Conservation (phyloP, 2,113 vertebrate genomes). For the Leucopsar rothschildi region DNA sequence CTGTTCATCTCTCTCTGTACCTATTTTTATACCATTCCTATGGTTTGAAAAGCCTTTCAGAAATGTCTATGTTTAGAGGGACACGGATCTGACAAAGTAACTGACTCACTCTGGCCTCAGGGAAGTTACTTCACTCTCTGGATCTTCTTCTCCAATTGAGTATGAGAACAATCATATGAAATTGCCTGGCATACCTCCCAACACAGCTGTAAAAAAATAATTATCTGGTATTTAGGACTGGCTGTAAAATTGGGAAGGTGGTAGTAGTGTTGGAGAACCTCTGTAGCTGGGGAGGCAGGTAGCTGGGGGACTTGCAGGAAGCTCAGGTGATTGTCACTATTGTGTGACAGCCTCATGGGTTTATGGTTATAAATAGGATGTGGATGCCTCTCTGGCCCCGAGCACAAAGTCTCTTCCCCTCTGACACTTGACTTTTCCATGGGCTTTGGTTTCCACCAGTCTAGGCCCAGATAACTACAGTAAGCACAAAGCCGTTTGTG, state of each 20-base stretch:
- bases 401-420: background rate
- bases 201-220: background rate
- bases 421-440: background rate
- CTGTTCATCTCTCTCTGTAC: background rate
- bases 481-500: background rate
- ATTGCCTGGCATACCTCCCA: background rate
- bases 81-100: background rate
- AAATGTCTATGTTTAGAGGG: background rate
- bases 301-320: background rate
- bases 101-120: constrained; percentile 31
- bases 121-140: constrained; percentile 40
- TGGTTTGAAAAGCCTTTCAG: background rate
- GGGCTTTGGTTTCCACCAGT: background rate
- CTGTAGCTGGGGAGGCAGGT: background rate
- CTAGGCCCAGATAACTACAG: background rate
- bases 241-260: background rate
- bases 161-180: background rate
- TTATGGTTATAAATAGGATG: background rate
- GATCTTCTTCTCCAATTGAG: background rate
- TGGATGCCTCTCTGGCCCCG: rapidly evolving
- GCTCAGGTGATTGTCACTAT: background rate
- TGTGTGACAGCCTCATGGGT: background rate
- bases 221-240: background rate
- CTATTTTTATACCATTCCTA: background rate
- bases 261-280: background rate